Conservation (phyloP, 2,797 vertebrate genomes). For the Acanthurus tractus region DNA sequence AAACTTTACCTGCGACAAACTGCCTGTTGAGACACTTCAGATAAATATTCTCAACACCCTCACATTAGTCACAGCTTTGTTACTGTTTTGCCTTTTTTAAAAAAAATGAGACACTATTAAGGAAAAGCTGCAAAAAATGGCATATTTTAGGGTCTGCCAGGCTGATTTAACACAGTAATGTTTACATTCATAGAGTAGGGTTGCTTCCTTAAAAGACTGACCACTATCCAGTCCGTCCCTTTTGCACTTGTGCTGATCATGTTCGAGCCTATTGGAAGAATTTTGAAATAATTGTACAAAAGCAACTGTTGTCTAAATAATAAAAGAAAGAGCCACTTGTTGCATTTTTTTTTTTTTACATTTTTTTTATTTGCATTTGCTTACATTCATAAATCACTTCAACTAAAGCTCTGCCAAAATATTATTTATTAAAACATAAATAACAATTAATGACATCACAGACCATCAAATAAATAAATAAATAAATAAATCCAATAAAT, state of each 20-base stretch:
- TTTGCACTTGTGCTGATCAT: conserved; percentile 45
- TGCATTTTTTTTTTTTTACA: neutral
- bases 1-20: neutral
- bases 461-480: conserved; percentile 69
- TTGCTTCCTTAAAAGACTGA: conserved; percentile 1
- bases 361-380: neutral
- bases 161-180: neutral
- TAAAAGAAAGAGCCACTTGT: neutral
- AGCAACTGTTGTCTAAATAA: conserved; percentile 52
- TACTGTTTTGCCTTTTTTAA: neutral
- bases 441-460: conserved; percentile 68
- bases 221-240: neutral
- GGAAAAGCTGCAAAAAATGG: neutral
- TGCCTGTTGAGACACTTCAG: conserved; percentile 12
- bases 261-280: conserved; percentile 15
- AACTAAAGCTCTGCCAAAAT: conserved; percentile 21
- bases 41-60: neutral
- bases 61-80: neutral
- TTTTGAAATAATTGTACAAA: conserved; percentile 15
- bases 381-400: conserved; percentile 15
- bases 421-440: conserved; percentile 68
- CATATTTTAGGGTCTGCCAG: neutral
- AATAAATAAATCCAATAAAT: conserved; percentile 66
- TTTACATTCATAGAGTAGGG: conserved; percentile 38
- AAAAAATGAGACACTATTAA: conserved; percentile 10